These are phyloP conservation scores for Zoroaster sp. DNA, from an alignment of 53 echinoderm and acorn worm genomes.

Conservation along the genomic window DNA sequence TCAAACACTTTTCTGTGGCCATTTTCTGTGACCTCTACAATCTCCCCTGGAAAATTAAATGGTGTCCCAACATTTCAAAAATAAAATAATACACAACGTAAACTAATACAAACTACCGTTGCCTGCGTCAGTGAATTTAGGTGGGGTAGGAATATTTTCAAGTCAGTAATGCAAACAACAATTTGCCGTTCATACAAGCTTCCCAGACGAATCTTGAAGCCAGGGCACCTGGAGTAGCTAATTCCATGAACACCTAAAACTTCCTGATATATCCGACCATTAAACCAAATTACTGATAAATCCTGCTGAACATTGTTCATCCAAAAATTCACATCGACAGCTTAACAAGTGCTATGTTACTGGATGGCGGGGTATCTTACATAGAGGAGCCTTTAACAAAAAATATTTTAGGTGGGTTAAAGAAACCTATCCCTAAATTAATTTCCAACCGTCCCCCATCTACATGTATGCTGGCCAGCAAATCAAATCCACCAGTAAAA, in stretches of 20 bases:
- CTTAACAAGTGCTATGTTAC: not conserved
- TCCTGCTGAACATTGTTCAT: not conserved
- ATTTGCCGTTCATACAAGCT: not conserved
- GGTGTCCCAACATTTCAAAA: too few species aligned
- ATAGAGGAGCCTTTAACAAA: too few species aligned
- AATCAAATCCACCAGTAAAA: not conserved
- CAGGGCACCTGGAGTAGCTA: not conserved
- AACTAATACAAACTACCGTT: not conserved
- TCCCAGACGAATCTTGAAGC: not conserved
- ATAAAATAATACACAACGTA: not conserved
- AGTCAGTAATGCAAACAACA: not conserved
- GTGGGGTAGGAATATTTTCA: not conserved
- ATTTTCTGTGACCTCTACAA: too few species aligned
- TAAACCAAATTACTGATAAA: not conserved
- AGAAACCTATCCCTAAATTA: too few species aligned
- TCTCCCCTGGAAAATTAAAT: not conserved
- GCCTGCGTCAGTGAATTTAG: not conserved
- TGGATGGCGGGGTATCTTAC: not conserved
- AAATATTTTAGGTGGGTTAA: too few species aligned
- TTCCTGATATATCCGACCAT: not conserved
- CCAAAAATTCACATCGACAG: not conserved
- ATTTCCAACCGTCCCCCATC: not conserved
- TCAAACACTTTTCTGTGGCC: too few species aligned
- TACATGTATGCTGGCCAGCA: not conserved
- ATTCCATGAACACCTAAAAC: not conserved